Conservation (phyloP, 2,888 invertebrate species). For the Pandemis corylana region DNA sequence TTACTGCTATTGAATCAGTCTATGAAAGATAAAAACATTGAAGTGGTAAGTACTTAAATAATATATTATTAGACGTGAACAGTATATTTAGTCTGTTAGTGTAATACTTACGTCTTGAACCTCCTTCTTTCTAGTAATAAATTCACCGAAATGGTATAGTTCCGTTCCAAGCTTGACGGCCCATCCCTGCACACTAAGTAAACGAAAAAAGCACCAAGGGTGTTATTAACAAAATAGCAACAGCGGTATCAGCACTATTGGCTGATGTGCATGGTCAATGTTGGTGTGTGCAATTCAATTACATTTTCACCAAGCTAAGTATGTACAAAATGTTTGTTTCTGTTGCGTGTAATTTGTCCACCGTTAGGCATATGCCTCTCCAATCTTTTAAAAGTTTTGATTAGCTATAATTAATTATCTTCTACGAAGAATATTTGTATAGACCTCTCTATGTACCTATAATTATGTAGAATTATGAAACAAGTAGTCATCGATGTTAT, state of each 20-base stretch:
- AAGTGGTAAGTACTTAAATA: background rate
- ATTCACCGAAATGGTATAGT: slow-evolving; percentile 91
- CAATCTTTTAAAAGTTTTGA: too few relatives aligned
- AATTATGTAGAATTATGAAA: background rate
- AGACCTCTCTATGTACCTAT: too few relatives aligned
- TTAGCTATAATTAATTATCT: background rate
- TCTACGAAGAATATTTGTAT: background rate
- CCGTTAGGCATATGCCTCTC: too few relatives aligned
- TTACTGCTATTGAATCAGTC: background rate
- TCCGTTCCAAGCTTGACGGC: slow-evolving; percentile 92
- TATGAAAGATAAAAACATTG: background rate
- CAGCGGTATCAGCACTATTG: background rate
- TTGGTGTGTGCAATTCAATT: too few relatives aligned
- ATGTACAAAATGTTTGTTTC: too few relatives aligned
- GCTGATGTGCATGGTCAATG: too few relatives aligned
- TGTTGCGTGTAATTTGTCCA: too few relatives aligned
- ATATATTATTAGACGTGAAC: background rate
- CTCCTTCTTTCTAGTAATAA: slow-evolving; percentile 91
- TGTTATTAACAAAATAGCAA: background rate
- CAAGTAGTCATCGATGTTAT: background rate
- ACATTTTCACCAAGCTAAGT: too few relatives aligned
- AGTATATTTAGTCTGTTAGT: background rate
- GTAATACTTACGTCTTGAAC: slow-evolving; percentile 88
- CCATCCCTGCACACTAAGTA: slow-evolving; percentile 90
- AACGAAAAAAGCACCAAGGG: background rate